Evolutionary conservation across 2,888 invertebrate species (phyloP).

Genomic region (Tetramorium bicarinatum): DNA sequence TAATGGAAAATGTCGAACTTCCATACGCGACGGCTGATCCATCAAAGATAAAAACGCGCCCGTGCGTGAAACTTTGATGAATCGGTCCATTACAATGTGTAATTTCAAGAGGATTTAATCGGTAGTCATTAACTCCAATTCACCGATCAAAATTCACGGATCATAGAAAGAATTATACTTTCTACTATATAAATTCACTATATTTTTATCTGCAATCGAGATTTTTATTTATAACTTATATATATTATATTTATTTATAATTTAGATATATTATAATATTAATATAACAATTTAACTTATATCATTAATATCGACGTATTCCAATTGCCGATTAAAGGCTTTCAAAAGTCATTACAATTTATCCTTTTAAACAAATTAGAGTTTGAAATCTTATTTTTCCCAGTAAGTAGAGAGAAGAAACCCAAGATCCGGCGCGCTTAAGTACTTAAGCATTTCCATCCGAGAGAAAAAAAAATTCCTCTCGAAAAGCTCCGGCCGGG

Average conservation of each 20-base stretch:
- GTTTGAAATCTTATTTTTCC: not conserved
- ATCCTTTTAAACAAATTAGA: not conserved
- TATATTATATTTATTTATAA: not conserved
- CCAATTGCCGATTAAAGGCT: not conserved
- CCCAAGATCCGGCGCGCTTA: not conserved
- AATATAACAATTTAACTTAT: not conserved
- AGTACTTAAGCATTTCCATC: not conserved
- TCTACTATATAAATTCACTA: not conserved
- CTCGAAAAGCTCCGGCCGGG: not conserved
- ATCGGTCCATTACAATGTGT: constrained; percentile 17
- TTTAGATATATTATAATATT: not conserved
- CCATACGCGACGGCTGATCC: constrained; percentile 10
- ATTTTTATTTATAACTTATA: constrained; percentile 4
- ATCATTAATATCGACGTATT: not conserved
- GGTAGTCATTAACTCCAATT: not conserved
- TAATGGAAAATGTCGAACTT: not conserved
- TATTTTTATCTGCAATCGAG: not conserved
- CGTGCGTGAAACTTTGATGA: constrained; percentile 43
- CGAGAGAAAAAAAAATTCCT: not conserved
- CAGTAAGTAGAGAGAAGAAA: not conserved
- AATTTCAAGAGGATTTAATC: constrained; percentile 34
- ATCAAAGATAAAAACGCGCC: constrained; percentile 20
- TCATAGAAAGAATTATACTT: constrained; percentile 28
- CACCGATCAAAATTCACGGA: constrained; percentile 14
- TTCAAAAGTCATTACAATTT: not conserved